Base-by-base conservation (phyloP, 2,113 vertebrate species). In the Meriones unguiculatus region DNA sequence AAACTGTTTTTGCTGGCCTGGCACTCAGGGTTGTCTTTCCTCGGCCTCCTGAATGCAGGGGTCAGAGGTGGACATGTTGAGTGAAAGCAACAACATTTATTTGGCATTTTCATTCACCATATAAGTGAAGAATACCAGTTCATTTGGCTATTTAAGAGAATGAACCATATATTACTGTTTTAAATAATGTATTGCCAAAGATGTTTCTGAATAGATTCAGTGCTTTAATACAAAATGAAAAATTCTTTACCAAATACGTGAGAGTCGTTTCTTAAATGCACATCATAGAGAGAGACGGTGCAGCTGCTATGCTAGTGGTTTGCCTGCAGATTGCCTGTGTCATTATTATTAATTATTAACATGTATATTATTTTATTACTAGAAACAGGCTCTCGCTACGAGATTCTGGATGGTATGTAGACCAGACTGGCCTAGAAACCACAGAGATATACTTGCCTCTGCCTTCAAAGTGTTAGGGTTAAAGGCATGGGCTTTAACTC, bases 211-310 rank as follows among this genome's bases (percentile, higher is more conserved):
- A 94, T 90, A 84, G 89, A 77, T 82, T 94, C 67, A 87, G 9
- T 93, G 41, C 3, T 87, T 93, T 76, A 13, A 41, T 50, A 87
- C 38, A 32, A 96, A 93, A 93, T 95, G 11, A 88, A 90, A n/a
- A 86, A 18, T 54, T 77, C 81, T 87, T 67, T 90, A 93, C 30
- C 15, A 90, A 92, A 87, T 87, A 84, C 52, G 3, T 93, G 38
- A n/a, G 3, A 1, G 84, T 64, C n/a, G 25, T 87, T 91, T 90
- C 90, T 70, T 20, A 87, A 84, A 80, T 82, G 52, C 38, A 0
- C 84, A 78, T 20, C 57, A 87, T 41, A 94, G 65, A 96, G 50
- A 96, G 54, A 24, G 3, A 90, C 1, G 90, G 35, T 38, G 28
- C 2, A 91, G 50, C 41, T 95, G 17, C 82, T 86, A 93, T 0